Evolutionary conservation across 2,797 vertebrate species (phyloP), one percentile per base, ranked within the genome.

Genomic region (Sparidentex hasta): DNA sequence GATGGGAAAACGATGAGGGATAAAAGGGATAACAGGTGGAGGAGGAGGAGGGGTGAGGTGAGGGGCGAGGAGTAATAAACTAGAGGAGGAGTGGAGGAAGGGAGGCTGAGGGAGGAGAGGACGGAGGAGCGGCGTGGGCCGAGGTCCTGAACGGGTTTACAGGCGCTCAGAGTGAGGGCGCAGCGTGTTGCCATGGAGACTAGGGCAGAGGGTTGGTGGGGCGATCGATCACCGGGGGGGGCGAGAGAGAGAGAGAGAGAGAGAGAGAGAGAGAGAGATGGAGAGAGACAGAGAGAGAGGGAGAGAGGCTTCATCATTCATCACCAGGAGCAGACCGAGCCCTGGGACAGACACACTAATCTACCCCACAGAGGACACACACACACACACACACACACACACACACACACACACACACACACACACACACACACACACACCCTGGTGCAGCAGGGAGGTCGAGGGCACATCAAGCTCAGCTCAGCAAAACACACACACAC

Each of bases 121-220:
- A 44, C 0, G 27, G 3, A 46, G 44, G 25, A 64, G 14, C 0
- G 52, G 57, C 18, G 20, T 0, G 52, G 69, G 12, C 25, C 1
- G 7, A 62, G 23, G 41, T 59, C 66, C 23, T 54, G 3, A 67
- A 61, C 2, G 1, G 43, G 48, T 70, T 70, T 23, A 48, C 13
- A 16, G 57, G 64, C 12, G 0, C 8, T 71, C 27, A 27, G 17
- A 25, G 56, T 11, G 58, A n/a, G 55, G 78, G 51, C 3, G 5
- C 21, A 41, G 56, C 16, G 56, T 64, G 83, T 84, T 70, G 74
- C 76, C 72, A 83, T 71, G 79, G 80, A 5, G 46, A 86, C 82
- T 0, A 27, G 61, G 43, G 52, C 54, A 70, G 65, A 41, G 29
- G 50, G 52, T 65, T 25, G 25, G 20, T 17, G 38, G 61, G 66